These are phyloP conservation scores for Montipora capitata DNA, from an alignment of 92 coral and sea anemone genomes.

Conservation along the genomic window DNA sequence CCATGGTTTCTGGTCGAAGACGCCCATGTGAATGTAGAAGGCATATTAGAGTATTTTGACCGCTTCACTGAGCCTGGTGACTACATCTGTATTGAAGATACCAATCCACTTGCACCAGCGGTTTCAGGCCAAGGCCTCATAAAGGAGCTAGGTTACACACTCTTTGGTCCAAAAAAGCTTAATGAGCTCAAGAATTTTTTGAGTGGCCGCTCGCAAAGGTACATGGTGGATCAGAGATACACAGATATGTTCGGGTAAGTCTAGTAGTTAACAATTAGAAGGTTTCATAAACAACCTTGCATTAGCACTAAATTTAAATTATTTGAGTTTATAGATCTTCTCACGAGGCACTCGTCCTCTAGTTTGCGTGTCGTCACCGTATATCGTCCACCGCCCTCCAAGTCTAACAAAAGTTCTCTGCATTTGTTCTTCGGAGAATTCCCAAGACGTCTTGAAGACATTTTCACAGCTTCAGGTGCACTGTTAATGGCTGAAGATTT, in stretches of 20 bases:
- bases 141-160: slow-evolving; percentile 37
- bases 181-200: slow-evolving; percentile 41
- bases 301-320: background rate
- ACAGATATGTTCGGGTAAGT: slow-evolving; percentile 79
- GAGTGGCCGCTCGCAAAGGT: slow-evolving; percentile 45
- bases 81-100: slow-evolving; percentile 73
- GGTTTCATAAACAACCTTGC: background rate
- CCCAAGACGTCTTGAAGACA: no score
- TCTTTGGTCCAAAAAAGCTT: slow-evolving; percentile 37
- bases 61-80: slow-evolving; percentile 66
- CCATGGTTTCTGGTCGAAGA: slow-evolving; percentile 78
- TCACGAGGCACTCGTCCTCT: background rate
- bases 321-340: background rate
- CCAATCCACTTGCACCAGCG: slow-evolving; percentile 27
- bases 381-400: slow-evolving; percentile 55
- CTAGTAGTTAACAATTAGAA: no score
- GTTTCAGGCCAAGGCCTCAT: slow-evolving; percentile 44
- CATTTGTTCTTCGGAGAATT: no score
- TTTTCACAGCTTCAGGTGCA: no score
- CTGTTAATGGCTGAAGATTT: no score
- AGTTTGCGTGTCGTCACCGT: slow-evolving; percentile 15
- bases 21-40: slow-evolving; percentile 60
- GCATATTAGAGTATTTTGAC: slow-evolving; percentile 69
- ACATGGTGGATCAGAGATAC: slow-evolving; percentile 66
- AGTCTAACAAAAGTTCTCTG: background rate